Conservation (phyloP, 2,888 invertebrate genomes). For the Acrocyrtus sp. region DNA sequence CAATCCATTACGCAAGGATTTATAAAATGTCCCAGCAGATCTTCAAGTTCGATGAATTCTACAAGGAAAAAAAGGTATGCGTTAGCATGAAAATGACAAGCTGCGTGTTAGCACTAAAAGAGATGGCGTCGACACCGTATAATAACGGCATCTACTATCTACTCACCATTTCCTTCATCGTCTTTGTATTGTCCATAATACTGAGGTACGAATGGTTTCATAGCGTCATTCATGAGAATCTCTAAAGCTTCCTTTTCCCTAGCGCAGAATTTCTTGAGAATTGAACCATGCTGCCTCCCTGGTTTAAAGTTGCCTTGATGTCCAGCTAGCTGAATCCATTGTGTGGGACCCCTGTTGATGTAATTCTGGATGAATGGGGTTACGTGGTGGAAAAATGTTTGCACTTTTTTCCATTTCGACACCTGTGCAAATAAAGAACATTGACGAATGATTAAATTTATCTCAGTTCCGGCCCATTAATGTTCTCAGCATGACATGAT, state of each 20-base stretch:
- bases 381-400: slow-evolving; percentile 91
- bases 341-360: slow-evolving; percentile 91
- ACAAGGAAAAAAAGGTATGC: too few relatives aligned
- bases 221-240: slow-evolving; percentile 86
- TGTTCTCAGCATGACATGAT: too few relatives aligned
- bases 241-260: slow-evolving; percentile 91
- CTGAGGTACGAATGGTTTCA: slow-evolving; percentile 91
- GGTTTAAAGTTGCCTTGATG: slow-evolving; percentile 63
- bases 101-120: neutral
- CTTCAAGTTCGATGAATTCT: slow-evolving; percentile 88
- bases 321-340: slow-evolving; percentile 86
- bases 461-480: too few relatives aligned
- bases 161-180: slow-evolving; percentile 65
- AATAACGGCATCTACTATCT: too few relatives aligned
- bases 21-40: slow-evolving; percentile 88
- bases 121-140: too few relatives aligned
- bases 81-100: neutral
- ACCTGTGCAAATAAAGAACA: slow-evolving; percentile 74
- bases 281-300: slow-evolving; percentile 81
- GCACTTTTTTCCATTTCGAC: slow-evolving; percentile 92
- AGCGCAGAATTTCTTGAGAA: slow-evolving; percentile 89
- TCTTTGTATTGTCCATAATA: slow-evolving; percentile 78
- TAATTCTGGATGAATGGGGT: slow-evolving; percentile 95
- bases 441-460: too few relatives aligned
- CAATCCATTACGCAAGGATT: slow-evolving; percentile 97